Base-by-base conservation (phyloP, 2,888 invertebrate species). In the Apeira syringaria region DNA sequence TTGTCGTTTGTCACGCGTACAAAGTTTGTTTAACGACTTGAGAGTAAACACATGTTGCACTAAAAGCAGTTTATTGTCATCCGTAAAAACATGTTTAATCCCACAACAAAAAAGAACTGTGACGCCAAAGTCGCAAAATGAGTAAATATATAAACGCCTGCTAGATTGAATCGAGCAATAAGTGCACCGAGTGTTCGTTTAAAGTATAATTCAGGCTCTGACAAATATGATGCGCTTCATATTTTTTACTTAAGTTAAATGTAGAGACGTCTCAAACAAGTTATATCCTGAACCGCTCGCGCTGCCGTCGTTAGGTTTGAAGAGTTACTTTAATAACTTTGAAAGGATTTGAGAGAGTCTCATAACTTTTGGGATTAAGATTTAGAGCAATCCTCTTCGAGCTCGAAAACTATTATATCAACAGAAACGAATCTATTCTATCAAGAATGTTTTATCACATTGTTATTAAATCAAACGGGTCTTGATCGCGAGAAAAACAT, bases 1-100 rank as follows among this genome's bases (percentile, higher is more conserved):
- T n/a, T n/a, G n/a, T n/a, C n/a, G 68, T 66, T 61, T 52, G 46
- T 52, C 46, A 28, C 59, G 56, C 61, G 63, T 65, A 77, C 73
- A 74, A 74, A 80, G 72, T 80, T 76, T 70, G 54, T 68, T 74
- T 79, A 77, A 77, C 72, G 72, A 70, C 68, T 62, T 70, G 67
- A 77, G 68, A 68, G 73, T 74, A 77, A 78, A 79, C 76, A 79
- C 69, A 71, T 73, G 76, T 71, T 72, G 65, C 67, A 76, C 72
- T 79, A 75, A 79, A 79, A 78, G 69, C 74, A 67, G 75, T 79
- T 77, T 75, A 73, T 70, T 64, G 58, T 58, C 59, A 61, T 61
- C 53, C 60, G 63, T 68, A 68, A 72, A n/a, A 73, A 69, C 56
- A 58, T 63, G 61, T 63, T 62, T 64, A 66, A 67, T 46, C 48